Evolutionary conservation across 2,797 vertebrate genomes (phyloP), one percentile per base, ranked within the genome.

Genomic region (Zalophus californianus): DNA sequence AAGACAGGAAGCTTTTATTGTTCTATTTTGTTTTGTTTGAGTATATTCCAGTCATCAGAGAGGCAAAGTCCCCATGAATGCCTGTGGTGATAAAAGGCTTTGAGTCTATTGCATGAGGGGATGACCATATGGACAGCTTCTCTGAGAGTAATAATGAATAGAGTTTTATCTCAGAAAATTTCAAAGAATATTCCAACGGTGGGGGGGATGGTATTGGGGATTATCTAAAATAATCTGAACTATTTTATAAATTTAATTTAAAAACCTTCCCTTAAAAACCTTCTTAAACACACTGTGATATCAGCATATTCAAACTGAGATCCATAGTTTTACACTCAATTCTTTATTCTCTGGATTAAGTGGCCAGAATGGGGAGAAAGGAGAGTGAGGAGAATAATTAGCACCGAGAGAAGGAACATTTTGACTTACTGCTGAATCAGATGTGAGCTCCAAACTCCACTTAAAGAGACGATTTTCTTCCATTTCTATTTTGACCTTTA

Each of bases 81-180:
- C 97, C 96, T 96, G 87, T 35, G 50, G 96, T 52, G 97, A 97
- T 97, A 88, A 98, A 97, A 97, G 93, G 27, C 23, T 62, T 90
- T 85, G 44, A 83, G n/a, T 91, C 50, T 62, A 29, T 38, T 16
- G 13, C 85, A 68, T 78, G 82, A 97, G 23, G 90, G 20, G 90
- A 77, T 0, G 6, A 75, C 95, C 94, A 97, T 97, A 95, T 95
- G 93, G 90, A 52, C 90, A 44, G 82, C 4, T 79, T 87, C 86
- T 92, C 68, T 77, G 79, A 83, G 66, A 29, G 14, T 72, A 48
- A 52, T 16, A 64, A 68, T 48, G 48, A 79, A 41, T 5, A 68
- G 62, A 73, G n/a, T 84, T 73, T 48, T n/a, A 86, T 58, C 94
- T 95, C 41, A n/a, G 77, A 96, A 29, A 95, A 91, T 82, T 92